A percentile compares a stretch with the other conserved stretches of the same genome.
Evolutionary conservation across 2,113 vertebrate species (phyloP).

Genomic region (Tetrax tetrax): DNA sequence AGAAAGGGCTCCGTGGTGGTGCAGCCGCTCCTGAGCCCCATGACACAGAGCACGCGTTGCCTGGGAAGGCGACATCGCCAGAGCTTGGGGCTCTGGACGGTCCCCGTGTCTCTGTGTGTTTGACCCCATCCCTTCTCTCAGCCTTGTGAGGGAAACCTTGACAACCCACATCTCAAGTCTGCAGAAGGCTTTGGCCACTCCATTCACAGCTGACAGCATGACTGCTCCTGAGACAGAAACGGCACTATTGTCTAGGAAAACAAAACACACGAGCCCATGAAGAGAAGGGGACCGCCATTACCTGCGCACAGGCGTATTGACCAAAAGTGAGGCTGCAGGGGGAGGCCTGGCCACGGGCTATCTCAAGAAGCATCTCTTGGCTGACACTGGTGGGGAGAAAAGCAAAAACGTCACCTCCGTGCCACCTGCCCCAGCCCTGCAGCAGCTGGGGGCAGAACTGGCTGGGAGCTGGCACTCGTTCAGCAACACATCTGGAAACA

Average conservation of each 20-base stretch:
- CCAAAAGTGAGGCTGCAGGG: slow-evolving; percentile 43
- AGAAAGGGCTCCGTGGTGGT: neutral
- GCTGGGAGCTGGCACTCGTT: neutral
- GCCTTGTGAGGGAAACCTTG: neutral
- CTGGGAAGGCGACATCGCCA: neutral
- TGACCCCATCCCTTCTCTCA: neutral
- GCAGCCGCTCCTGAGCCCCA: neutral
- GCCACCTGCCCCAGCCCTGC: neutral
- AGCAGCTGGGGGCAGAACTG: neutral
- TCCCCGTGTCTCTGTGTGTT: neutral
- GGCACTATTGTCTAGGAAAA: neutral
- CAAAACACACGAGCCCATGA: neutral
- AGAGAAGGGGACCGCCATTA: neutral
- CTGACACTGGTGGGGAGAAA: neutral
- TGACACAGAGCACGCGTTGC: neutral
- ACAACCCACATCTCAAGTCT: neutral
- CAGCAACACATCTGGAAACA: neutral
- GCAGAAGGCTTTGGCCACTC: neutral
- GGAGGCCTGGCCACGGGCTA: neutral
- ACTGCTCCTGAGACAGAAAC: neutral
- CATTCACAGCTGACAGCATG: neutral
- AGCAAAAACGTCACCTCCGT: neutral
- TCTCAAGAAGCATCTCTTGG: neutral
- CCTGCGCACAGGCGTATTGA: slow-evolving; percentile 28
- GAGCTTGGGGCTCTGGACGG: neutral